Evolutionary conservation across 1,140 invertebrate species (phyloP), one percentile per base, ranked within the genome.

Genomic region (Bombus pyrosoma): DNA sequence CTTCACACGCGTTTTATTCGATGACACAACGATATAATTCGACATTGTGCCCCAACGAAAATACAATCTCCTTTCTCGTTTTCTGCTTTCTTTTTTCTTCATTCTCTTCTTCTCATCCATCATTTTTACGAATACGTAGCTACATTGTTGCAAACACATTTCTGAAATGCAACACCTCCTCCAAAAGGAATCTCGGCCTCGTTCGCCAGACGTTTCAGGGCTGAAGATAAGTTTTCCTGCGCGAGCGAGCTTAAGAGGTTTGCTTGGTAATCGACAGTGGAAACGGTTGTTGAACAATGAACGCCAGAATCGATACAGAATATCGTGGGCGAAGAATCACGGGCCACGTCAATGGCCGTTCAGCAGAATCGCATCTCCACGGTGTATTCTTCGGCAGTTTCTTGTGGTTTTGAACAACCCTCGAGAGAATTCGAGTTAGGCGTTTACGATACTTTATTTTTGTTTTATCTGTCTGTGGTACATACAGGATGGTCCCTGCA

Each of bases 241-340:
- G 3, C 13, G 12, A n/a, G n/a, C 39, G 13, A 72, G 39, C 39
- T 72, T 8, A 25, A 22, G 18, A 32, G 32, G 32, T 13, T 10
- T 22, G 53, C 5, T 15, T 15, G 62, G 25, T 71, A 53, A 69
- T 69, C 37, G 59, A 22, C 83, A 86, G 85, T 91, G 76, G 85
- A 91, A 91, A 91, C 78, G 43, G 85, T 80, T 84, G 71, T 75
- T 82, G 83, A 68, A 22, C 66, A 39, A 53, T 25, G 28, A 28
- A 37, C 25, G n/a, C 43, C 18, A 41, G 39, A 74, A 74, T n/a
- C 32, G 80, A 57, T 68, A 77, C 18, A 41, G 81, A 77, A 83
- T 53, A 34, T 69, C 43, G 81, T 83, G 69, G 81, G 81, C 81
- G 81, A 83, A 39, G 34, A 37, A 81, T 47, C 72, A 74, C 28